A percentile compares a stretch with the other conserved stretches of the same genome.
Evolutionary conservation across 2,797 vertebrate species (phyloP).

Genomic region (Tolypeutes matacus): DNA sequence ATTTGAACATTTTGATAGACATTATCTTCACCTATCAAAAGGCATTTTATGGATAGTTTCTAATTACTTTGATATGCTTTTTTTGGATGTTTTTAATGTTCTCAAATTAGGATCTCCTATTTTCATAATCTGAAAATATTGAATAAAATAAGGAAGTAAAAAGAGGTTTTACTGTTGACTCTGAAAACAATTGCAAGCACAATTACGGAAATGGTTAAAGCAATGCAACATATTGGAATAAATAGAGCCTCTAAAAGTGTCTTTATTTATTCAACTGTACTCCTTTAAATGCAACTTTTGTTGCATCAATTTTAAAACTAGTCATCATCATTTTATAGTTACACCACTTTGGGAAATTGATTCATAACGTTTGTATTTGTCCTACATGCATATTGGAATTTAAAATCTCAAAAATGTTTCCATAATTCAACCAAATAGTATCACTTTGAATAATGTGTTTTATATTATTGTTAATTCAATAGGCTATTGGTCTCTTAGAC

Average conservation of each 20-base stretch:
- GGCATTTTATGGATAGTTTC: background rate
- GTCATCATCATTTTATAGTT: background rate
- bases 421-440: background rate
- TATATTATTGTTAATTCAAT: background rate
- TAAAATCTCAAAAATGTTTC: background rate
- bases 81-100: background rate
- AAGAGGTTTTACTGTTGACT: background rate
- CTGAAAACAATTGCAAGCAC: background rate
- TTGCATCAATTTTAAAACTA: background rate
- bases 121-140: background rate
- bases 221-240: background rate
- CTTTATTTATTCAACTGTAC: background rate
- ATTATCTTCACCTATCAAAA: background rate
- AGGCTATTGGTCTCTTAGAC: background rate
- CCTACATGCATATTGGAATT: background rate
- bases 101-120: background rate
- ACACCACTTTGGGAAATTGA: background rate
- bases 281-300: background rate
- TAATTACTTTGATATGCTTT: background rate
- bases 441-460: background rate
- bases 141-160: background rate
- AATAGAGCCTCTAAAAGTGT: background rate
- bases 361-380: background rate
- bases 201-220: background rate
- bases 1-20: background rate